Evolutionary conservation across 1,140 invertebrate species (phyloP), one percentile per base, ranked within the genome.

Genomic region (Caenorhabditis remanei): DNA sequence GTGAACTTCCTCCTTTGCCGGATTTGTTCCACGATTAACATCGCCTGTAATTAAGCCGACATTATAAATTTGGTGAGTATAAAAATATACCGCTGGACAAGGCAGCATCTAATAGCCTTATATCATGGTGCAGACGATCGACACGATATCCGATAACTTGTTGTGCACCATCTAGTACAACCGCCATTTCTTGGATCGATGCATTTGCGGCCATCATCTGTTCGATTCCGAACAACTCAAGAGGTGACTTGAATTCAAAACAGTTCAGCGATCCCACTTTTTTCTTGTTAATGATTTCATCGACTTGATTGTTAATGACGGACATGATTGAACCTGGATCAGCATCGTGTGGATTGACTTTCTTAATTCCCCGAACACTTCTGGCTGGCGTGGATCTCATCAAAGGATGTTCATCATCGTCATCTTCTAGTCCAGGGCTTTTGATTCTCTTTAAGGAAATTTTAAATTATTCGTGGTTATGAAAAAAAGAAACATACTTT

Each of bases 331-430:
- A 4, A 24, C 11, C 19, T 11, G 71, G n/a, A 3, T 11, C 71
- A 19, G 53, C 46, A 50, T 79, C 71, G 4, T 21, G 4, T 24
- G 13, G 19, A 4, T 11, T 24, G 8, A 79, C 21, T 24, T 32
- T 48, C n/a, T 79, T 79, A n/a, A 5, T 79, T 11, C 71, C 71
- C 8, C 71, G 71, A 50, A 79, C 71, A 53, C 53, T 79, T 11
- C 71, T 48, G 5, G 53, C 11, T 11, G 71, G 71, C 1, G 71
- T 79, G 2, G 71, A 48, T 53, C 43, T 19, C 14, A 5, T 8
- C 11, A 71, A n/a, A 11, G 63, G 8, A 71, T 71, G 46, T 13
- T 50, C 71, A 24, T 79, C 46, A 4, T 50, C 71, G 53, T 50
- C 71, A 8, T 53, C 46, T 50, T 50, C 7, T 46, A 79, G 8